Percentiles rank a stretch among this genome's conserved stretches.
Evolutionary conservation across 2,113 vertebrate genomes (phyloP).

Genomic region (Caloenas nicobarica): DNA sequence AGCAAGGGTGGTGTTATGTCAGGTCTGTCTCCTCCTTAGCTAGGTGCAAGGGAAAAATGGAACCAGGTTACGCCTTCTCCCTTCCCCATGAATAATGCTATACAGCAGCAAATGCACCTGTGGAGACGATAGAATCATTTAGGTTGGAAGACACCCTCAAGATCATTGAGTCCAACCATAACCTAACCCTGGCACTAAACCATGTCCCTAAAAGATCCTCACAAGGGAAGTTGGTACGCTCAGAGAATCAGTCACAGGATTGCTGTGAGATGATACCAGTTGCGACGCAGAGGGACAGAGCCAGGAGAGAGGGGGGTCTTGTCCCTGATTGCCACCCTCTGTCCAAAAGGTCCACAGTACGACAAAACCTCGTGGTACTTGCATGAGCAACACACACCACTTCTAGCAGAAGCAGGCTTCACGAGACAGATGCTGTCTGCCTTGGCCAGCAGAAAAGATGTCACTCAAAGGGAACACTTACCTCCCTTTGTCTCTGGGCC

Average conservation of each 20-base stretch:
- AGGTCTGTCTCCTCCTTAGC: not conserved
- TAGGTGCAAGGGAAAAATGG: not conserved
- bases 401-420: not conserved
- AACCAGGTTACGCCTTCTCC: not conserved
- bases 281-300: not conserved
- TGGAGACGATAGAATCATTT: not conserved
- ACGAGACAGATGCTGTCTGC: not conserved
- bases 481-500: slow-evolving; percentile 16
- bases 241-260: not conserved
- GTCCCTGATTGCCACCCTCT: not conserved
- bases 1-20: too few relatives aligned
- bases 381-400: fast-evolving
- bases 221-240: not conserved
- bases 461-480: not conserved
- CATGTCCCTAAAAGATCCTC: not conserved
- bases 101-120: not conserved
- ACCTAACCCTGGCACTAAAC: too few relatives aligned
- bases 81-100: not conserved
- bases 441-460: not conserved
- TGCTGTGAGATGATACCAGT: not conserved
- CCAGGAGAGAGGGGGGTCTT: not conserved
- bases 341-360: not conserved
- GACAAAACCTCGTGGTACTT: not conserved
- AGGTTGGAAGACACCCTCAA: too few relatives aligned
- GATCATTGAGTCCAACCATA: too few relatives aligned